Conservation (phyloP, 2,888 invertebrate species). For the Epinotia bilunana region DNA sequence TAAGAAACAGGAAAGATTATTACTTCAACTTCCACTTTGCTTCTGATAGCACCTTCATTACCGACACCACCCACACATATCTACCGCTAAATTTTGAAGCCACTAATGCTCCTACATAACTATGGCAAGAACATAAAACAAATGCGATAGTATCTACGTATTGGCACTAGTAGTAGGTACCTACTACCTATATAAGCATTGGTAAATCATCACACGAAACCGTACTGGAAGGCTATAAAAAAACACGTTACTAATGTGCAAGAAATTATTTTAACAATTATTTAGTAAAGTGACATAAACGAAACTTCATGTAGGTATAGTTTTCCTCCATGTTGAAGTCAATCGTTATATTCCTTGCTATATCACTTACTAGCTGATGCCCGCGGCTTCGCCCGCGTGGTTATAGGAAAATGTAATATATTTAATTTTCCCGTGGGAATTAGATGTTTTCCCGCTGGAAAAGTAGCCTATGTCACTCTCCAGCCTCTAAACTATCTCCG, state of each 20-base stretch:
- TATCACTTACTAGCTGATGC: too few relatives aligned
- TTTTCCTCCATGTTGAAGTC: neutral
- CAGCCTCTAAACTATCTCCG: too few relatives aligned
- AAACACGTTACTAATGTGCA: neutral
- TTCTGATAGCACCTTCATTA: neutral
- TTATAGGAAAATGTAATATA: too few relatives aligned
- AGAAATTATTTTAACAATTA: neutral
- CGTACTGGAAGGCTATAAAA: neutral
- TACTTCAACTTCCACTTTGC: constrained; percentile 9
- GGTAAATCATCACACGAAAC: neutral
- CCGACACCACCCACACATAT: neutral
- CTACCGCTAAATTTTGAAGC: neutral
- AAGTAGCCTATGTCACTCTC: too few relatives aligned
- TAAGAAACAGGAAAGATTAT: constrained; percentile 21
- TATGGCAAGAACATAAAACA: too few relatives aligned
- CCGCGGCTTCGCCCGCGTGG: too few relatives aligned
- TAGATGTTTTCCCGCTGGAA: too few relatives aligned
- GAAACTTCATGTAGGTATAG: neutral
- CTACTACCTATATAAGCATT: neutral
- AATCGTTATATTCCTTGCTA: neutral
- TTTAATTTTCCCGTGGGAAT: too few relatives aligned
- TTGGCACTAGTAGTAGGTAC: neutral
- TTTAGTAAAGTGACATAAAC: neutral
- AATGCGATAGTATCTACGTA: too few relatives aligned
- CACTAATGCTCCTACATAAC: neutral